Percentiles rank a stretch among this genome's conserved stretches.
Conservation (phyloP, 1,140 invertebrate species). For the Brachionus rubens region DNA sequence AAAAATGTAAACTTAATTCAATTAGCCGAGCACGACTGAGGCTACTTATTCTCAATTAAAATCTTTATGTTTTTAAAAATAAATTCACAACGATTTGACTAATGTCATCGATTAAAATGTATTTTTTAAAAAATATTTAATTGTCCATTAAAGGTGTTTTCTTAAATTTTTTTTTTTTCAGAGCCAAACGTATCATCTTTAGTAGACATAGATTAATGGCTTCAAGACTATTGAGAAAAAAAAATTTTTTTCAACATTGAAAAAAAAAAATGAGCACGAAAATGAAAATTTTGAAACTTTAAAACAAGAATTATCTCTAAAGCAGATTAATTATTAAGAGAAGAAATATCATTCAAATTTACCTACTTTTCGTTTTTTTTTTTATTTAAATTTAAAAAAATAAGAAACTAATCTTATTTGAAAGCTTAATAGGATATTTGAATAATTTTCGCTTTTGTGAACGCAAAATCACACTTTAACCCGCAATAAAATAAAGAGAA, state of each 20-base stretch:
- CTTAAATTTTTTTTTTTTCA: background rate
- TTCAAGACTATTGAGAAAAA: too few relatives aligned
- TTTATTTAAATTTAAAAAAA: too few relatives aligned
- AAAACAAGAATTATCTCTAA: conserved; percentile 20
- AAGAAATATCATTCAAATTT: background rate
- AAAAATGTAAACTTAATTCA: too few relatives aligned
- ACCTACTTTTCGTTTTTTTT: background rate
- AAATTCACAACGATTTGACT: too few relatives aligned
- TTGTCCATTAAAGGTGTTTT: conserved; percentile 23
- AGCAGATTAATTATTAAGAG: conserved; percentile 27
- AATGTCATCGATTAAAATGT: too few relatives aligned
- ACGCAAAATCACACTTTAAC: conserved; percentile 22
- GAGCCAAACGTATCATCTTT: background rate
- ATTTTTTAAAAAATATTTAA: background rate
- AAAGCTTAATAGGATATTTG: conserved; percentile 16
- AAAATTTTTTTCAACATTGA: too few relatives aligned
- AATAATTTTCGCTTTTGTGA: background rate
- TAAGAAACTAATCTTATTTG: background rate
- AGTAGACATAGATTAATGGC: conserved; percentile 17
- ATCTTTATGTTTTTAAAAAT: too few relatives aligned
- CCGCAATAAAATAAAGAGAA: background rate
- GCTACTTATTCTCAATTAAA: too few relatives aligned
- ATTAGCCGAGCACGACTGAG: too few relatives aligned
- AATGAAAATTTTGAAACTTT: conserved; percentile 1
- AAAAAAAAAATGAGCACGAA: too few relatives aligned